Conservation (phyloP, 2,888 invertebrate species). For the Brachypalpus laphriformis region DNA sequence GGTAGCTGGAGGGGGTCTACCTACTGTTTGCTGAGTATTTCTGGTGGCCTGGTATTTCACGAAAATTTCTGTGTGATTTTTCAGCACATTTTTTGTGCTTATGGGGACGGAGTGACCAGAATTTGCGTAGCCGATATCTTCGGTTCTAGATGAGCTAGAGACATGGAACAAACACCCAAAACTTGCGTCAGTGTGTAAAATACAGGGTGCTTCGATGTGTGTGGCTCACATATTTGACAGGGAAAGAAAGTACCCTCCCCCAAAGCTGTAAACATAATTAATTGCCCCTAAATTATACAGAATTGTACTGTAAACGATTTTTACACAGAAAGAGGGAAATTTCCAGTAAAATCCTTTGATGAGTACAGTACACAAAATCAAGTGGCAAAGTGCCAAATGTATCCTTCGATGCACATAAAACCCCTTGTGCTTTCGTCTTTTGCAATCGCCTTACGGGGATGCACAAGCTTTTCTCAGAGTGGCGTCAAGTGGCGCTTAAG, state of each 20-base stretch:
- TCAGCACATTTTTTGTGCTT: too few species aligned
- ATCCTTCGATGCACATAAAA: not conserved
- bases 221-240: too few species aligned
- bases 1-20: too few species aligned
- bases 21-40: too few species aligned
- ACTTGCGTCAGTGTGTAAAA: too few species aligned
- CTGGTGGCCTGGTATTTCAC: too few species aligned
- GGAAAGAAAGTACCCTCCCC: too few species aligned
- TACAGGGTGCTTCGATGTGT: too few species aligned
- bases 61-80: too few species aligned
- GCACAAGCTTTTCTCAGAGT: conserved; percentile 14
- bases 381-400: conserved; percentile 38
- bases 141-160: too few species aligned
- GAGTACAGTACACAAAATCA: not conserved
- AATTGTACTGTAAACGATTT: not conserved
- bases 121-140: too few species aligned
- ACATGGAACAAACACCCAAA: not conserved
- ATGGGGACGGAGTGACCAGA: too few species aligned
- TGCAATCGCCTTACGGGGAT: conserved; percentile 13
- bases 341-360: not conserved
- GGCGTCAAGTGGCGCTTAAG: conserved; percentile 36
- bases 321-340: not conserved
- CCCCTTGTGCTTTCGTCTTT: not conserved
- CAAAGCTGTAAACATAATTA: not conserved
- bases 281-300: not conserved